A percentile compares a stretch with the other conserved stretches of the same genome.
Conservation (phyloP, 35 echinoderm and acorn worm genomes). For the Lytechinus pictus region DNA sequence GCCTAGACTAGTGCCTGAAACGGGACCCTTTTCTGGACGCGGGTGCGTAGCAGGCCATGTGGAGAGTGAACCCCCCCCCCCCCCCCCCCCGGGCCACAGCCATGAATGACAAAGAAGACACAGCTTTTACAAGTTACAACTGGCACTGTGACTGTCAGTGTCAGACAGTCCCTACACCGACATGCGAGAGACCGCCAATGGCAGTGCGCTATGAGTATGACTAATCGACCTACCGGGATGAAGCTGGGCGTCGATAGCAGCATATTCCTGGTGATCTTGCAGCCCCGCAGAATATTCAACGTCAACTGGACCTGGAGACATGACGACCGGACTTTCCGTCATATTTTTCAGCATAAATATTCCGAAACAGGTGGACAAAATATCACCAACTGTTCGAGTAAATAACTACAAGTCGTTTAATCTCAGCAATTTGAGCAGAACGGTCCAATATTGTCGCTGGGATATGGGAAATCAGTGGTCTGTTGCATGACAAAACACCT, state of each 20-base stretch:
- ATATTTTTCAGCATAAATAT: constrained; percentile 26
- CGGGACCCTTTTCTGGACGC: too few relatives aligned
- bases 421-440: not conserved
- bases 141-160: too few relatives aligned
- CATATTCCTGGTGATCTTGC: constrained; percentile 6
- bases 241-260: constrained; percentile 27
- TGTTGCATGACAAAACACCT: not conserved
- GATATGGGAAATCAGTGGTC: not conserved
- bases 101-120: too few relatives aligned
- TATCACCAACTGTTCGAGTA: not conserved
- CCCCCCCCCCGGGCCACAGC: too few relatives aligned
- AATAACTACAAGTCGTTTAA: not conserved
- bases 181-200: not conserved
- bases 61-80: too few relatives aligned
- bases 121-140: too few relatives aligned
- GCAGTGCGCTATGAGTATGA: not conserved
- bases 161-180: too few relatives aligned
- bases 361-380: not conserved
- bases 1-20: too few relatives aligned
- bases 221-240: not conserved
- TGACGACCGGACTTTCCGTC: constrained; percentile 35
- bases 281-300: constrained; percentile 1
- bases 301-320: constrained; percentile 5
- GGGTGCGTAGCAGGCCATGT: too few relatives aligned
- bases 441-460: not conserved